Percentiles rank a stretch among this genome's conserved stretches.
Conservation (phyloP, 2,888 invertebrate genomes). For the Unio pictorum region DNA sequence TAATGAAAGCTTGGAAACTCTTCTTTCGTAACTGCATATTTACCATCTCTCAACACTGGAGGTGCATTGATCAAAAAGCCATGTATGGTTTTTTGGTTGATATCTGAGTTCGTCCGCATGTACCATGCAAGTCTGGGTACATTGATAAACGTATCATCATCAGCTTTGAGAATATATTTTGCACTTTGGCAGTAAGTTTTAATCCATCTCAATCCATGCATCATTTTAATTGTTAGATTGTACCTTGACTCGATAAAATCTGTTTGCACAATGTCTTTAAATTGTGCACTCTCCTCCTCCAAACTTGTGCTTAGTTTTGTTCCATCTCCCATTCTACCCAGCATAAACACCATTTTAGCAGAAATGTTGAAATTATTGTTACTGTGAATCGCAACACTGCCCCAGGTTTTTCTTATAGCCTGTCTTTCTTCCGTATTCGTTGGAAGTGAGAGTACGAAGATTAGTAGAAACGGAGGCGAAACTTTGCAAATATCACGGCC, state of each 20-base stretch:
- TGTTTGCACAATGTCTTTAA: conserved; percentile 35
- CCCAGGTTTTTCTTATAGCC: no score
- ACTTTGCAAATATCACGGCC: no score
- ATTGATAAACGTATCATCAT: conserved; percentile 43
- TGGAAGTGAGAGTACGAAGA: no score
- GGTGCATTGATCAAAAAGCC: conserved; percentile 26
- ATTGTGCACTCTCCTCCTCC: conserved; percentile 20
- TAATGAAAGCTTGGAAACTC: conserved; percentile 37
- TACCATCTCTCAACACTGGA: conserved; percentile 34
- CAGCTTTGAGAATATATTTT: conserved; percentile 36
- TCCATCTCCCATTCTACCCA: conserved; percentile 18
- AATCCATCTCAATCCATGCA: conserved; percentile 39
- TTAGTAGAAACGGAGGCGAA: no score
- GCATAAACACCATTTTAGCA: conserved; percentile 37
- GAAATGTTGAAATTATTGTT: not conserved
- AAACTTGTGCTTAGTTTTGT: conserved; percentile 8
- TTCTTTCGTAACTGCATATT: conserved; percentile 38
- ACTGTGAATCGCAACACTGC: no score
- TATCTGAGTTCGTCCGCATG: conserved; percentile 16
- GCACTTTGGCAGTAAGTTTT: conserved; percentile 30
- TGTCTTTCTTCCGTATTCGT: no score
- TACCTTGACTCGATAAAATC: conserved; percentile 38
- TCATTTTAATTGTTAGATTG: conserved; percentile 39
- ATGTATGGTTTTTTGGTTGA: conserved; percentile 28
- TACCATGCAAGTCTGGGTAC: conserved; percentile 20